Base-by-base conservation (phyloP, 2,888 invertebrate species). In the Ochropacha duplaris region DNA sequence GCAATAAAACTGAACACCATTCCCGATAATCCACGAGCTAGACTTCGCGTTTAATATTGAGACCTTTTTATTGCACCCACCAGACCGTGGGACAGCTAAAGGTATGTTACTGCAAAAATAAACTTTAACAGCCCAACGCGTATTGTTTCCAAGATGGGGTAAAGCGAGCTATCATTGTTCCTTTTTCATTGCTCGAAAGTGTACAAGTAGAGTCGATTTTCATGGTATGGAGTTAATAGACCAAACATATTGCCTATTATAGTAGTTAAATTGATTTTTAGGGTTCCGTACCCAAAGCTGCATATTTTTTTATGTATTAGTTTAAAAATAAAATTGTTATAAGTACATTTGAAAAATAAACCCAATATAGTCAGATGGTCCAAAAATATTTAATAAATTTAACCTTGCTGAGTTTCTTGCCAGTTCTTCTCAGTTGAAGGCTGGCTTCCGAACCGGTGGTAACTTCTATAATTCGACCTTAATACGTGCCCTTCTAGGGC, bases 31-130 rank as follows among this genome's bases (percentile, higher is more conserved):
- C 66, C 68, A 66, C 69, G 64, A 59, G 65, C 72, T 69, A 68
- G 70, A 64, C 72, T 58, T 69, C 64, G 69, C 73, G 4, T 72
- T 76, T 76, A 74, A 71, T 77, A 76, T 76, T 71, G 74, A 69
- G 61, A 50, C 65, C 81, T 82, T 31, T 83, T 83, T 84, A 81
- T 78, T 71, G 69, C 72, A 64, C 66, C 64, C 72, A 68, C 59
- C 65, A 49, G 71, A 74, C 72, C 80, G 80, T 80, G 79, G 72
- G 80, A 80, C 62, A 73, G 69, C 67, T 31, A 63, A 73, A 75
- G 73, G 65, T 67, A n/a, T n/a, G n/a, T n/a, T n/a, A 70, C 55
- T 58, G 60, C 56, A 74, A 78, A 72, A 65, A 70, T 70, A 65
- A 64, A 60, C 62, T 57, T 31, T 31, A 59, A 60, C 57, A 55